phyloP scores from a whole-genome alignment of 35 echinoderm and acorn worm species.

The Acanthaster planci region DNA sequence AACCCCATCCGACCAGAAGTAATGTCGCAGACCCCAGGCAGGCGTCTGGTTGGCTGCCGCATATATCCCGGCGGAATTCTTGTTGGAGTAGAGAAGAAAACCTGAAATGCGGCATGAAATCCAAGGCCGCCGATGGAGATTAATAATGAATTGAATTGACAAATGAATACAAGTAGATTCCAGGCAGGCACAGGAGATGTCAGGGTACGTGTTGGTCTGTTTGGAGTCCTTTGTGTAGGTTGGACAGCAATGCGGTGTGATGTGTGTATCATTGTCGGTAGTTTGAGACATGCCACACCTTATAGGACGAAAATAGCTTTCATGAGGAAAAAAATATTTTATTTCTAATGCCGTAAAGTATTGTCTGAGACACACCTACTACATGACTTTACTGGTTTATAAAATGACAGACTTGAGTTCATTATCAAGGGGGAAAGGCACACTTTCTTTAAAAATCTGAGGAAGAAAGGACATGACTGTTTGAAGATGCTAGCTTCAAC shows the following conservation, averaged over 20 bases:
- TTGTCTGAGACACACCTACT: background rate
- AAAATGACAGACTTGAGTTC: no score
- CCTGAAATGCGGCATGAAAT: background rate
- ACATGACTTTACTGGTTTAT: background rate
- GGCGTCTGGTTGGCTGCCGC: background rate
- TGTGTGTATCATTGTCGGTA: background rate
- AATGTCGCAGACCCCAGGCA: background rate
- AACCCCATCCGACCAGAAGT: constrained; percentile 1
- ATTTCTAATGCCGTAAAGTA: background rate
- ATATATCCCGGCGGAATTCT: background rate
- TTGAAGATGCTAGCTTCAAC: no score
- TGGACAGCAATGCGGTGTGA: background rate
- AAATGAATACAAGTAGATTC: background rate
- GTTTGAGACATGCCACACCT: background rate
- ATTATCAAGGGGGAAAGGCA: no score
- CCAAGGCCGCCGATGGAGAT: background rate
- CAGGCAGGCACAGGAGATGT: background rate
- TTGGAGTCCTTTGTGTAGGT: background rate
- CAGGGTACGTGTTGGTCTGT: background rate
- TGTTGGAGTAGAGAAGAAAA: background rate
- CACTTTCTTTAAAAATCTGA: no score
- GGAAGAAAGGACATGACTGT: no score
- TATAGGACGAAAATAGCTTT: background rate
- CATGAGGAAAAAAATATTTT: background rate
- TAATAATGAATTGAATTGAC: background rate